These are phyloP conservation scores for Drosophila melanosoma DNA, from an alignment of 2,888 invertebrate species.

Conservation along the genomic window DNA sequence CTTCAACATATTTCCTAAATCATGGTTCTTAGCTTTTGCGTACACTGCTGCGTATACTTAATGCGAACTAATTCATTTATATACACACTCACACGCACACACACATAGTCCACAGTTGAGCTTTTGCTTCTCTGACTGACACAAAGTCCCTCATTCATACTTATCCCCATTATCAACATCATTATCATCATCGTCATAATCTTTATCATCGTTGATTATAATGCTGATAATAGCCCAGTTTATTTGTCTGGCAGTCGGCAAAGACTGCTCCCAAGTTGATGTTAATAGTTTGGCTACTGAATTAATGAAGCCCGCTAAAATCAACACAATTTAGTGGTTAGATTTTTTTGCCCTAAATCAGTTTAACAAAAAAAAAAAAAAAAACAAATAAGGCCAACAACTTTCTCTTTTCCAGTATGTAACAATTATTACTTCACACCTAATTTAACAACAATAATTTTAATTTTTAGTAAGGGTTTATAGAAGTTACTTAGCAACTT, in stretches of 20 bases:
- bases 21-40: constrained; percentile 57
- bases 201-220: constrained; percentile 53
- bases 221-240: constrained; percentile 52
- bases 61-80: constrained; percentile 78
- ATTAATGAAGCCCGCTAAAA: constrained; percentile 59
- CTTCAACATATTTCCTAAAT: constrained; percentile 62
- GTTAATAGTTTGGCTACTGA: constrained; percentile 53
- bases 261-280: constrained; percentile 39
- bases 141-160: constrained; percentile 20
- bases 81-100: constrained; percentile 36
- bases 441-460: background rate
- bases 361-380: background rate
- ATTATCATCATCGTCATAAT: constrained; percentile 42
- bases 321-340: background rate
- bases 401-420: background rate
- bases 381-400: background rate
- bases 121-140: constrained; percentile 23
- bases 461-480: background rate
- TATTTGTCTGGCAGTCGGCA: constrained; percentile 36
- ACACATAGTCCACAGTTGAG: constrained; percentile 32
- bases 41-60: constrained; percentile 69
- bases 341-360: constrained; percentile 1
- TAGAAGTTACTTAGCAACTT: background rate
- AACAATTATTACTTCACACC: background rate
- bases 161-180: constrained; percentile 31